phyloP scores from a whole-genome alignment of 2,797 vertebrate genomes.

The Melanitta fusca region DNA sequence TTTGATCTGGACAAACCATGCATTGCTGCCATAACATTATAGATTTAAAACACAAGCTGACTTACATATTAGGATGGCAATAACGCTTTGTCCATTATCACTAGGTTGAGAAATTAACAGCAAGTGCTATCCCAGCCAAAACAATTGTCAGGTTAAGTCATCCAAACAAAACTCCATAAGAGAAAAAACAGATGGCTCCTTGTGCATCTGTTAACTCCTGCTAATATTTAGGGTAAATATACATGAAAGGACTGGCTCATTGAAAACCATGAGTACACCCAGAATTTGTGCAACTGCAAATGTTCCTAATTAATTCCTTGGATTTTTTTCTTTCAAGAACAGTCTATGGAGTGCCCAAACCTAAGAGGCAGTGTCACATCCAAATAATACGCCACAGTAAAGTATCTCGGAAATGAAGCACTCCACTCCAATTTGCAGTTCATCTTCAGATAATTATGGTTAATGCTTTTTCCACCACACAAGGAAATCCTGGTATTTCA shows the following conservation, averaged over 20 bases:
- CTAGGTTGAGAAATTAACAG: neutral
- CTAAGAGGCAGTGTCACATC: neutral
- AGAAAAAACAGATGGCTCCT: neutral
- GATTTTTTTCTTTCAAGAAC: conserved; percentile 7
- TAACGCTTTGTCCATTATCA: neutral
- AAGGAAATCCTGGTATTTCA: neutral
- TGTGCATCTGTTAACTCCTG: neutral
- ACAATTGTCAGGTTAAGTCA: neutral
- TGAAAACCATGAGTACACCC: neutral
- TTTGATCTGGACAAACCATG: neutral
- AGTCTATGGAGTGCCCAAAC: neutral
- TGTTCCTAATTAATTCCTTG: neutral
- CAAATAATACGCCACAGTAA: neutral
- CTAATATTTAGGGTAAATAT: neutral
- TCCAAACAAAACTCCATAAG: neutral
- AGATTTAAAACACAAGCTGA: neutral
- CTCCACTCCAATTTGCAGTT: neutral
- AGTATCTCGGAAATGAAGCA: neutral
- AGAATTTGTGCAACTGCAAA: conserved; percentile 9
- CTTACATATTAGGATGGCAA: neutral
- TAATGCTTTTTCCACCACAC: conserved; percentile 2
- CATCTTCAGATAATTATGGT: neutral
- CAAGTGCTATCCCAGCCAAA: neutral
- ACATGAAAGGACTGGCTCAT: neutral
- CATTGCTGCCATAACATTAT: neutral